Evolutionary conservation across 1,140 invertebrate genomes (phyloP).

Genomic region (Piezodorus guildinii): DNA sequence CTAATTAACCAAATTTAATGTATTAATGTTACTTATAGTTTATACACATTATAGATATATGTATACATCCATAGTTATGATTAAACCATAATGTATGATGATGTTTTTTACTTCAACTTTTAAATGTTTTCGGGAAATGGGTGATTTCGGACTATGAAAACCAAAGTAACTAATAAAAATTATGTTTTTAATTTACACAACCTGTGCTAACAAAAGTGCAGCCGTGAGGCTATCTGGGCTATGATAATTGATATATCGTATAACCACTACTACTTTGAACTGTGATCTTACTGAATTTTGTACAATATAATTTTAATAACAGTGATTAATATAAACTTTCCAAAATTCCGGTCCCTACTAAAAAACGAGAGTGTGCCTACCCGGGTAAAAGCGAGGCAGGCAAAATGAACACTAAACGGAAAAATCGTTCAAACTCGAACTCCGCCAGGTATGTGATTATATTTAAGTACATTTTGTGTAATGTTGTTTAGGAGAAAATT

Average conservation of each 20-base stretch:
- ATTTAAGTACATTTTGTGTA: not conserved
- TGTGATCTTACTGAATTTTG: not conserved
- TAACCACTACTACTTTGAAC: not conserved
- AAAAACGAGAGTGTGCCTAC: slow-evolving; percentile 41
- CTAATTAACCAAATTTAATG: too few species aligned
- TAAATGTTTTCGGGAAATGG: too few species aligned
- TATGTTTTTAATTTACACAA: not conserved
- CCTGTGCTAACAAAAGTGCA: not conserved
- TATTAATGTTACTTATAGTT: too few species aligned
- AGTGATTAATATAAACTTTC: slow-evolving; percentile 15
- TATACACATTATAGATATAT: too few species aligned
- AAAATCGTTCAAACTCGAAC: slow-evolving; percentile 18
- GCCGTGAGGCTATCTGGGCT: slow-evolving; percentile 2
- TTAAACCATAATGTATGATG: too few species aligned
- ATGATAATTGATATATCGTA: slow-evolving; percentile 7
- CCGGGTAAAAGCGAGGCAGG: slow-evolving; percentile 38
- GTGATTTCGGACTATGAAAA: too few species aligned
- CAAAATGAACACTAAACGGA: slow-evolving; percentile 38
- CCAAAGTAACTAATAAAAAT: too few species aligned
- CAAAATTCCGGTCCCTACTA: slow-evolving; percentile 49
- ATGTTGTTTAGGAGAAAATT: too few species aligned
- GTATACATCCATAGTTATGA: too few species aligned
- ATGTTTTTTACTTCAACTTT: too few species aligned
- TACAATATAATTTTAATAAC: not conserved
- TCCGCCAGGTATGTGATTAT: slow-evolving; percentile 4